Conservation (phyloP, 1,140 invertebrate species). For the Saccostrea echinata region DNA sequence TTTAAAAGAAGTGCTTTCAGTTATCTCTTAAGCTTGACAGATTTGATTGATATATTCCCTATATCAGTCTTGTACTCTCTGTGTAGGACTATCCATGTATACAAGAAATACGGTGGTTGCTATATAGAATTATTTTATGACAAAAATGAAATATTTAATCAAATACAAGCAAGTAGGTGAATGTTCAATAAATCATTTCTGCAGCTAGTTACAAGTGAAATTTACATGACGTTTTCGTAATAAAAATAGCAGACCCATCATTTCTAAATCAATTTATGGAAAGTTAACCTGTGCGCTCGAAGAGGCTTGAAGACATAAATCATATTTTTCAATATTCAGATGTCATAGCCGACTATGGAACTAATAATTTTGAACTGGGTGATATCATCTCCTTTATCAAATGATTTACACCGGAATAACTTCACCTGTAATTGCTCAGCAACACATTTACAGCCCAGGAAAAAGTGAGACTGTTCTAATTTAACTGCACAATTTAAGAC, state of each 20-base stretch:
- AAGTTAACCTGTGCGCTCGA: conserved; percentile 23
- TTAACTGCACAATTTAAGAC: conserved; percentile 18
- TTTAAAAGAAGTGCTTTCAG: not conserved
- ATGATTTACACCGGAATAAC: conserved; percentile 35
- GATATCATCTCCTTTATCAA: conserved; percentile 39
- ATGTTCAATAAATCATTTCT: conserved; percentile 34
- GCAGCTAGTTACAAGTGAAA: conserved; percentile 24
- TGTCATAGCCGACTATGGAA: conserved; percentile 34
- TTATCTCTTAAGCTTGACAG: conserved; percentile 10
- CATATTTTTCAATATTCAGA: conserved; percentile 42
- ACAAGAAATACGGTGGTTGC: conserved; percentile 22
- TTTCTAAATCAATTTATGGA: conserved; percentile 36
- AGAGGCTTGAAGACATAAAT: conserved; percentile 20
- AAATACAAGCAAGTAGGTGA: conserved; percentile 25
- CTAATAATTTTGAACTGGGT: conserved; percentile 34
- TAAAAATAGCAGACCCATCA: conserved; percentile 32
- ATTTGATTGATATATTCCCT: conserved; percentile 19
- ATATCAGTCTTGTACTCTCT: not conserved
- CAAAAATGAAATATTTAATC: conserved; percentile 40
- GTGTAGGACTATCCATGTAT: conserved; percentile 11
- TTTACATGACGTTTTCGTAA: conserved; percentile 37
- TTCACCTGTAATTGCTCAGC: conserved; percentile 26
- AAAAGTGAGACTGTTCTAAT: conserved; percentile 19
- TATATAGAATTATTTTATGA: conserved; percentile 25
- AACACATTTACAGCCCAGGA: conserved; percentile 16